These are phyloP conservation scores for Neogale vison DNA, from an alignment of 2,113 vertebrate species.

Conservation along the genomic window DNA sequence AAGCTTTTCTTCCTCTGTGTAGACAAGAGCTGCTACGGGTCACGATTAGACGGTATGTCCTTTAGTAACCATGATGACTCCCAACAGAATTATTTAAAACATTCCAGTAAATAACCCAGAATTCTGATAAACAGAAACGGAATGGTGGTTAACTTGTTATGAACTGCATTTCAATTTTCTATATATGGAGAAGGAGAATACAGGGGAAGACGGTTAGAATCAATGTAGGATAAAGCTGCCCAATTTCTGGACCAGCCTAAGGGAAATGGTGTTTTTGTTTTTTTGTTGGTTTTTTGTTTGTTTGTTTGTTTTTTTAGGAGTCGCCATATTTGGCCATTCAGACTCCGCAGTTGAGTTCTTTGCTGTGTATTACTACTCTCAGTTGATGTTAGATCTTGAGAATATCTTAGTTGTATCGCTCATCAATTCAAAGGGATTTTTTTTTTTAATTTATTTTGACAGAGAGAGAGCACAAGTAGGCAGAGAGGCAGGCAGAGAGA, in stretches of 20 bases:
- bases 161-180: not conserved
- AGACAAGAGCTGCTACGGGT: not conserved
- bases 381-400: not conserved
- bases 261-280: not conserved
- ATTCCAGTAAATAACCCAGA: conserved; percentile 52
- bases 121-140: conserved; percentile 3
- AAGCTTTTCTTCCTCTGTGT: conserved; percentile 31
- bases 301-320: not conserved
- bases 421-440: not conserved
- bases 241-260: not conserved
- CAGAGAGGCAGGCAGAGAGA: no score
- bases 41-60: conserved; percentile 45
- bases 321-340: not conserved
- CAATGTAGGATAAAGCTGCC: not conserved
- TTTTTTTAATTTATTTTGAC: no score
- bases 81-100: conserved; percentile 51
- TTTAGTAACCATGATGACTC: conserved; percentile 45
- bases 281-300: not conserved
- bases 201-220: not conserved
- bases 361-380: not conserved
- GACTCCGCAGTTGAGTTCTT: not conserved
- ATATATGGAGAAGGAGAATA: not conserved
- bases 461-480: no score
- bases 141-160: not conserved
- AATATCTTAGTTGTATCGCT: not conserved